Evolutionary conservation across 2,888 invertebrate species (phyloP), one percentile per base, ranked within the genome.

Genomic region (Stenchaetothrips biformis): DNA sequence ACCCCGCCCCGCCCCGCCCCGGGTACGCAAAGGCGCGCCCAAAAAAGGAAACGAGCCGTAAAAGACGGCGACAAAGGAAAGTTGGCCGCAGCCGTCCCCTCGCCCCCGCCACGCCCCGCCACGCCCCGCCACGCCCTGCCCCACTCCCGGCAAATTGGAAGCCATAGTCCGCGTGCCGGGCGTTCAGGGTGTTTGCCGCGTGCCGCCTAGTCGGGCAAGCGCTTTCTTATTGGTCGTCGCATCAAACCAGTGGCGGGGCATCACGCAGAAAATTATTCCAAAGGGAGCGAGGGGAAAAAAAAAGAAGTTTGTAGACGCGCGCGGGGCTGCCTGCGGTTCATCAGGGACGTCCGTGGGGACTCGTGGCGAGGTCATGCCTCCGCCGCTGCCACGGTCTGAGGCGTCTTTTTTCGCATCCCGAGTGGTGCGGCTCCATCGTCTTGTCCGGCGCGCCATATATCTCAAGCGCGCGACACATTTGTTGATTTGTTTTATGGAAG

Each of bases 61-160:
- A 74, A 74, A 25, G 67, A 37, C 67, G 67, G 67, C 67, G 67
- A 74, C 67, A 74, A 74, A 74, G 67, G 67, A 25, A 74, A 74
- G 25, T 74, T 25, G 67, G 21, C 67, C 67, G 8, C 67, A 74
- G 67, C 25, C 25, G 67, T 1, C 67, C 67, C 67, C 25, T 21
- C 6, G 3, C 13, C 53, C 6, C 2, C 16, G 2, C 67, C 67
- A 9, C 18, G 59, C 67, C 8, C 67, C 7, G 67, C 67, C 3
- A 25, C 25, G 67, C 21, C 21, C 21, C 6, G 7, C 25, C 21
- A 9, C 25, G 9, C 7, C 67, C 67, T 8, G 21, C 67, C n/a
- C 59, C 67, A 21, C 25, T 74, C 9, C 67, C 25, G 16, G 59
- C 59, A 59, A 59, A 59, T 59, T 59, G 59, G 59, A 59, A 59